phyloP scores from a whole-genome alignment of 2,113 vertebrate genomes.

The Ciconia maguari region DNA sequence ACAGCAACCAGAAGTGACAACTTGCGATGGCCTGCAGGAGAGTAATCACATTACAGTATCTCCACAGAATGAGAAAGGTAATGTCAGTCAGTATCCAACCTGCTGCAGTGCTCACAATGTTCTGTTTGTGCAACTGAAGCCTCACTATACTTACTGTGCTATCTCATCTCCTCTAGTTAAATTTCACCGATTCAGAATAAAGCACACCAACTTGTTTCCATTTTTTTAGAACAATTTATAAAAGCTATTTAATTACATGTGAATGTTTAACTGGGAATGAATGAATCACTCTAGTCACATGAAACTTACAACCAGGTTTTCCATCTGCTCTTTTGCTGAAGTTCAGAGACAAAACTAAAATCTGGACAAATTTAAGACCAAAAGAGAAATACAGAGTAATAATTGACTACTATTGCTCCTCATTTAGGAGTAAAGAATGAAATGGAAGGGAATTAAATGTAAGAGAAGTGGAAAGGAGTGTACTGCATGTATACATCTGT shows the following conservation, averaged over 20 bases:
- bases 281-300: background rate
- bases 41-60: background rate
- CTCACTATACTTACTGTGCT: background rate
- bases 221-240: background rate
- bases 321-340: background rate
- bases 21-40: conserved; percentile 41
- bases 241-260: background rate
- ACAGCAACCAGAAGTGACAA: conserved; percentile 55
- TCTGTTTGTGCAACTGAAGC: background rate
- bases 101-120: background rate
- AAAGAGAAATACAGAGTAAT: background rate
- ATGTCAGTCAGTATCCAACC: background rate
- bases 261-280: background rate
- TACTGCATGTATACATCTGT: background rate
- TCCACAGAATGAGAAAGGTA: background rate
- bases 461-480: background rate
- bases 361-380: background rate
- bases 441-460: background rate
- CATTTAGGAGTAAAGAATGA: background rate
- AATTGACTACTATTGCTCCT: background rate
- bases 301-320: background rate
- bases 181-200: background rate
- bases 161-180: background rate
- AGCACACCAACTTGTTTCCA: background rate
- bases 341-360: background rate